Base-by-base conservation (phyloP, 1,140 invertebrate species). In the Polypedilum vanderplanki region DNA sequence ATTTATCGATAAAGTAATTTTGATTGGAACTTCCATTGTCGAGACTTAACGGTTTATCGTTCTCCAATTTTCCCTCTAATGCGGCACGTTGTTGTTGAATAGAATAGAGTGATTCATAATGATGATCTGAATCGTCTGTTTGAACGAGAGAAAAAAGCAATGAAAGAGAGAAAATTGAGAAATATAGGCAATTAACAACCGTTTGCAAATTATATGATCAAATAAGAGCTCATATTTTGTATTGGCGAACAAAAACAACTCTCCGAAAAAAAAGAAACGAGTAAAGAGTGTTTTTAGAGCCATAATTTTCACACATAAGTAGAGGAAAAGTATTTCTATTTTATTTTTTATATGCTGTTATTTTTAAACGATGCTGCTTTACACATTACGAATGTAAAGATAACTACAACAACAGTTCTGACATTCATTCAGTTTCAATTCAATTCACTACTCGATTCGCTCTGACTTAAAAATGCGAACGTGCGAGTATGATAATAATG, bases 31-130 rank as follows among this genome's bases (percentile, higher is more conserved):
- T 17, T 3, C 15, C 15, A 17, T 73, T 40, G 75, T 75, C 77
- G 57, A 79, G 77, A 22, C 77, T 77, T 64, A 78, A 74, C 15
- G 83, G 83, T 70, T 70, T 18, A 70, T 70, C 65, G 17, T 12
- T 70, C 20, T 22, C 65, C 17, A 70, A 70, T 22, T 70, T 70
- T 22, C 18, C 20, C 18, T 70, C 65, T 5, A 70, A 22, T 70
- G 17, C 65, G 17, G 65, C 65, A 4, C 65, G 17, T 18, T 70
- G 65, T 22, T 70, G 65, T 70, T 70, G 65, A 70, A 70, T 70
- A 18, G 65, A 70, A 76, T 84, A 84, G 76, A 88, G 80, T 20
- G 85, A 85, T 80, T 88, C 87, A 79, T 88, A 88, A 76, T 87
- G 82, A 77, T 88, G 87, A 76, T 88, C 87, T 5, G 85, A 85